These are phyloP conservation scores for Hemibagrus guttatus DNA, from an alignment of 2,797 vertebrate species.

Conservation along the genomic window DNA sequence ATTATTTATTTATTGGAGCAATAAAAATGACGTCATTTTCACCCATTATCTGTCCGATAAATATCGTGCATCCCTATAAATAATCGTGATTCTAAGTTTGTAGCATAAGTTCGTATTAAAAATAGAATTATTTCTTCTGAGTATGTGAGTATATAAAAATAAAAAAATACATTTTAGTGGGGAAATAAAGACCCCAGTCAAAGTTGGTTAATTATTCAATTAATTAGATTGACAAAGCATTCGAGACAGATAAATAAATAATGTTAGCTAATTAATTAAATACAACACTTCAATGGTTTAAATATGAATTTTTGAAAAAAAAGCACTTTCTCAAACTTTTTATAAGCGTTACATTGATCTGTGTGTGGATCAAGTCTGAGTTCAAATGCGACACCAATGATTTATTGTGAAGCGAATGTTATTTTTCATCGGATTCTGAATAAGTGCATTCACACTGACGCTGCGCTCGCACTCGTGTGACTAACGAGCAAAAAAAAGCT, in stretches of 20 bases:
- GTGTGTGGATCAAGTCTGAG: background rate
- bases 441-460: background rate
- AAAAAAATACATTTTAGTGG: no score
- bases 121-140: background rate
- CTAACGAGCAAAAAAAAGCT: conserved; percentile 42
- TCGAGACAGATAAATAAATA: background rate
- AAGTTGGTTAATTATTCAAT: no score
- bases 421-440: background rate
- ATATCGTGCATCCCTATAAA: no score
- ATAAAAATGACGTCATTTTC: no score
- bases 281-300: background rate
- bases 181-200: background rate
- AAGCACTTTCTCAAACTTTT: background rate
- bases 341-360: background rate
- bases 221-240: background rate
- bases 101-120: background rate
- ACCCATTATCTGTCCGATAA: no score
- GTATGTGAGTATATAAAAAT: background rate
- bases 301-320: background rate
- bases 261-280: background rate
- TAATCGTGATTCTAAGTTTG: background rate
- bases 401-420: background rate
- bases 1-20: no score
- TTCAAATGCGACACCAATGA: background rate
- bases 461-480: conserved; percentile 16